Conservation (phyloP, 37 sponge, comb jelly and placozoan genomes). For the Cladorhizidae sp. region DNA sequence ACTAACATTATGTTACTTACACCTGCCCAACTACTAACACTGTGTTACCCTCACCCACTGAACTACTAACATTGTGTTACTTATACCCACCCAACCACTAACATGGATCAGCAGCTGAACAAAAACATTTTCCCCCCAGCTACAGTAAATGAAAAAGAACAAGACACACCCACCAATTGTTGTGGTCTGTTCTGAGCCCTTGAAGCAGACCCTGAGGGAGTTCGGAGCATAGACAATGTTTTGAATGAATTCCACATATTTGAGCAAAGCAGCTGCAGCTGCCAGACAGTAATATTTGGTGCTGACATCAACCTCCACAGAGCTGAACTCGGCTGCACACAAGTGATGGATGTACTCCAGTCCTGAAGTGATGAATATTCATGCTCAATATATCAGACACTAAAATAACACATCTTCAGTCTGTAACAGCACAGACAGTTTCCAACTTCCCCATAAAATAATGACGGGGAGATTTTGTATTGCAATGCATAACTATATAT, state of each 20-base stretch:
- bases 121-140: no score
- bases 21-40: no score
- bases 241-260: slow-evolving; percentile 98
- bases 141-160: no score
- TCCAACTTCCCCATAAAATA: no score
- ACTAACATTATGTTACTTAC: no score
- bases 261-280: slow-evolving; percentile 87
- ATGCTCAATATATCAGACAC: background rate
- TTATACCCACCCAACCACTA: no score
- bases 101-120: no score
- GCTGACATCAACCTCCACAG: slow-evolving; percentile 80
- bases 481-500: no score
- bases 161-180: slow-evolving; percentile 76
- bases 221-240: slow-evolving; percentile 88
- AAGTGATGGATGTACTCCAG: slow-evolving; percentile 88
- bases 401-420: background rate
- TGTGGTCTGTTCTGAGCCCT: slow-evolving; percentile 86
- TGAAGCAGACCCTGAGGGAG: slow-evolving; percentile 76
- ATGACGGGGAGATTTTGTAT: no score
- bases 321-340: slow-evolving; percentile 86
- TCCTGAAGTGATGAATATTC: slow-evolving; percentile 61
- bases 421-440: no score
- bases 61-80: no score
- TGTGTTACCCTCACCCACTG: no score
- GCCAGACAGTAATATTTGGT: slow-evolving; percentile 94